Conservation (phyloP, 2,797 vertebrate genomes). For the Spea hammondii region DNA sequence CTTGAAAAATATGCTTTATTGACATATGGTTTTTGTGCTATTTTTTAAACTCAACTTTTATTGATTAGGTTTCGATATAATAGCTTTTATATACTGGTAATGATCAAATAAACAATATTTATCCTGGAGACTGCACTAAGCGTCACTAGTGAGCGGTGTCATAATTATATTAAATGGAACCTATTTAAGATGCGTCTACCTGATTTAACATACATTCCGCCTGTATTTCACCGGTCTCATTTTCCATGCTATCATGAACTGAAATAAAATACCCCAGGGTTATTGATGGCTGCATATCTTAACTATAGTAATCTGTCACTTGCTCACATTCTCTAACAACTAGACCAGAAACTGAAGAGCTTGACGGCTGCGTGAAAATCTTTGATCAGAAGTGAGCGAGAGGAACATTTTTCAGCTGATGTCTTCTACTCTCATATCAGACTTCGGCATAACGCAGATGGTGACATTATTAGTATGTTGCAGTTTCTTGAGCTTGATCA, state of each 20-base stretch:
- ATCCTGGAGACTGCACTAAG: neutral
- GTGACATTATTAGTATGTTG: conserved; percentile 11
- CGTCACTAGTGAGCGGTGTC: neutral
- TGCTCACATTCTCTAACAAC: conserved; percentile 30
- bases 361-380: conserved; percentile 22
- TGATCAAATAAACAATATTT: conserved; percentile 30
- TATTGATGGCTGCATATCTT: conserved; percentile 44
- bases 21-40: conserved; percentile 14
- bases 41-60: conserved; percentile 24
- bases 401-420: conserved; percentile 27
- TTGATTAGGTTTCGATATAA: conserved; percentile 28
- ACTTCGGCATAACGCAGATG: neutral
- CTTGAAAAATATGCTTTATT: conserved; percentile 24
- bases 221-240: conserved; percentile 37
- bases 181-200: neutral
- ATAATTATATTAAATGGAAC: conserved; percentile 6
- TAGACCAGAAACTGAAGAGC: conserved; percentile 21
- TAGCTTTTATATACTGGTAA: conserved; percentile 30
- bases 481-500: conserved; percentile 4
- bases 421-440: neutral
- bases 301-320: conserved; percentile 40
- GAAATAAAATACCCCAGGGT: conserved; percentile 44
- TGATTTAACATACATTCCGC: conserved; percentile 25
- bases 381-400: conserved; percentile 25
- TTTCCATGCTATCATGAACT: conserved; percentile 46